A percentile compares a stretch with the other conserved stretches of the same genome.
Evolutionary conservation across 37 sponge, comb jelly and placozoan species (phyloP).

Genomic region (Bolinopsis microptera): DNA sequence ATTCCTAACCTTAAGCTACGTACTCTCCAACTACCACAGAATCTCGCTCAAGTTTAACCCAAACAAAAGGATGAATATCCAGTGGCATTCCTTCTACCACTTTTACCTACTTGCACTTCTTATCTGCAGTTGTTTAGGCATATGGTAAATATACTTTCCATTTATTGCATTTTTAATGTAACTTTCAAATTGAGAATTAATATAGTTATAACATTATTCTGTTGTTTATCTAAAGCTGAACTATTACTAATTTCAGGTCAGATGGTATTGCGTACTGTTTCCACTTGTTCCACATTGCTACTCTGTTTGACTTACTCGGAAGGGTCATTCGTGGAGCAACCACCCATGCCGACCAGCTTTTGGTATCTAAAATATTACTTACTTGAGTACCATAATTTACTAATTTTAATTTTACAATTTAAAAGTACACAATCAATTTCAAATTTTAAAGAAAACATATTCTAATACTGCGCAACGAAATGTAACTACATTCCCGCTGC

Average conservation of each 20-base stretch:
- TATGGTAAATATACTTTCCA: constrained; percentile 58
- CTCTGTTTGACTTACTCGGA: constrained; percentile 56
- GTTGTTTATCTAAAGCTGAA: too few species aligned
- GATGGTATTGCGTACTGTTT: constrained; percentile 30
- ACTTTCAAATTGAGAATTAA: too few species aligned
- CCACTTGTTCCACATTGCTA: constrained; percentile 60
- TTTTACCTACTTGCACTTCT: constrained; percentile 49
- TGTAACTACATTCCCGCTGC: too few species aligned
- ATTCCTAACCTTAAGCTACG: constrained; percentile 30
- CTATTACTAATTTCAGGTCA: neutral
- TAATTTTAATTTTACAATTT: too few species aligned
- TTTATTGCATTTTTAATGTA: too few species aligned
- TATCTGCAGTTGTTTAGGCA: constrained; percentile 35
- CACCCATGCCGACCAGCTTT: constrained; percentile 26
- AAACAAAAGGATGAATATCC: constrained; percentile 16
- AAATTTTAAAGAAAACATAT: too few species aligned
- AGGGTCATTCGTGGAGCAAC: constrained; percentile 55
- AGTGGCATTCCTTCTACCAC: constrained; percentile 58
- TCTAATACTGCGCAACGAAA: too few species aligned
- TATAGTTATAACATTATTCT: too few species aligned
- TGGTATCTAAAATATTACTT: too few species aligned
- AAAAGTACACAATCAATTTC: too few species aligned
- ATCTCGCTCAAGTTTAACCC: constrained; percentile 55
- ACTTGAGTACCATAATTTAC: too few species aligned
- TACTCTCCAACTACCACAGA: constrained; percentile 28